Evolutionary conservation across 2,888 invertebrate genomes (phyloP), one percentile per base, ranked within the genome.

Genomic region (Leptopilina drosophilae): DNA sequence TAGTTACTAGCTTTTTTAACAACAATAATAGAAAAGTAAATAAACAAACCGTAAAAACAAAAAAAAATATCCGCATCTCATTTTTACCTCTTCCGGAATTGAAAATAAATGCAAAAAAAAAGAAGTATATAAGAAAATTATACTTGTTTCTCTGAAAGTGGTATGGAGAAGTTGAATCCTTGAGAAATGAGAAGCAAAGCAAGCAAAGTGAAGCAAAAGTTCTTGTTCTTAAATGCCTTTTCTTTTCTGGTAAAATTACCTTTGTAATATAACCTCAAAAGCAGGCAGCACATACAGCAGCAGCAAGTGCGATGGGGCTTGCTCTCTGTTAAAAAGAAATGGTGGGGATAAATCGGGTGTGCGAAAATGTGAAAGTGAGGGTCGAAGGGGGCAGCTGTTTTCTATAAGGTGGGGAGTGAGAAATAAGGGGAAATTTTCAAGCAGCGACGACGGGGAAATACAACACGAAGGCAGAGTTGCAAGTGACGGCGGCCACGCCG

Each of bases 401-500:
- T 33, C 8, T 11, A 15, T 33, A 5, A 62, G 33, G 73, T 56
- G 56, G 73, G 73, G 73, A 53, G 1, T n/a, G 8, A n/a, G 14
- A 5, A 33, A 40, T 26, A 42, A 73, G 73, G 73, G 33, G 73
- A 73, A 73, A 40, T 59, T 59, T 33, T 59, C 40, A 11, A 56
- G 73, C 56, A 53, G 56, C 56, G 56, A 73, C 56, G 56, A 33
- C 12, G 73, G 73, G 56, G 73, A 73, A 73, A 33, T 67, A 20
- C 26, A 40, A 14, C 5, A 73, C 73, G 56, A 69, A 53, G 73
- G 26, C 73, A 56, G 67, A 67, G 67, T 40, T 40, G 66, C n/a
- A 66, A 66, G 66, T 66, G 66, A 66, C 66, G 69, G 69, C 69
- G 69, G 69, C 69, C 56, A 73, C 73, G 73, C 73, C 40, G 73